A percentile compares a stretch with the other conserved stretches of the same genome.
Evolutionary conservation across 2,888 invertebrate genomes (phyloP).

Genomic region (Lycia hirtaria): DNA sequence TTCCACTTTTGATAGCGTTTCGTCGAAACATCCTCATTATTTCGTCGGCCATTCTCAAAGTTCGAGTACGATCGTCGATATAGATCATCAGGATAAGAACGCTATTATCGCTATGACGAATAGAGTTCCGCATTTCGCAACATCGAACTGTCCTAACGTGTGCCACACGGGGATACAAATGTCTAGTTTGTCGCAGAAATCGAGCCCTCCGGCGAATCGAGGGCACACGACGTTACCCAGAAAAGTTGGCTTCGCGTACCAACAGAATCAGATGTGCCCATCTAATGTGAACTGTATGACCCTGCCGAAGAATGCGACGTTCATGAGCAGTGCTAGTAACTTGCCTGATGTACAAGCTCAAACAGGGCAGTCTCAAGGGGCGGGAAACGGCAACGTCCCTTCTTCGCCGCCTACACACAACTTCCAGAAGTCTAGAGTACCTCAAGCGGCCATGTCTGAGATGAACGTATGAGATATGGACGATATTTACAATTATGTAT

Average conservation of each 20-base stretch:
- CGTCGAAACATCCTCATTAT: slow-evolving; percentile 91
- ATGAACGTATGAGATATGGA: slow-evolving; percentile 94
- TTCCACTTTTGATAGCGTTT: slow-evolving; percentile 84
- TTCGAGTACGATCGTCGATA: slow-evolving; percentile 93
- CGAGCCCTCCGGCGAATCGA: slow-evolving; percentile 75
- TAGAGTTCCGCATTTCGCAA: slow-evolving; percentile 78
- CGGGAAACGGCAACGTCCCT: slow-evolving; percentile 63
- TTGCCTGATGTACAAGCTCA: slow-evolving; percentile 82
- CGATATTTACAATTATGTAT: slow-evolving; percentile 85
- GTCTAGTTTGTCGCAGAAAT: slow-evolving; percentile 76
- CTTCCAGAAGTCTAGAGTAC: slow-evolving; percentile 86
- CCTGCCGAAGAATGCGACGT: slow-evolving; percentile 86
- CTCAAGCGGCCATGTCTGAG: slow-evolving; percentile 94
- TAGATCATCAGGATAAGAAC: slow-evolving; percentile 90
- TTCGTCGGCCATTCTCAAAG: slow-evolving; percentile 91
- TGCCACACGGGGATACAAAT: slow-evolving; percentile 87
- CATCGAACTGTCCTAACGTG: slow-evolving; percentile 82
- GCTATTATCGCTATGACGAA: slow-evolving; percentile 82
- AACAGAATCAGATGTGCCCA: slow-evolving; percentile 76
- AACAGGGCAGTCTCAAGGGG: slow-evolving; percentile 73
- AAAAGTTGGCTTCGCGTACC: slow-evolving; percentile 80
- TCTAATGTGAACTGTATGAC: slow-evolving; percentile 82
- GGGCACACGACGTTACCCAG: slow-evolving; percentile 79
- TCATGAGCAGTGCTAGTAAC: slow-evolving; percentile 74
- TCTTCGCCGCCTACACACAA: slow-evolving; percentile 76